Evolutionary conservation across 2,113 vertebrate species (phyloP).

Genomic region (Speoplatyrhinus poulsoni): DNA sequence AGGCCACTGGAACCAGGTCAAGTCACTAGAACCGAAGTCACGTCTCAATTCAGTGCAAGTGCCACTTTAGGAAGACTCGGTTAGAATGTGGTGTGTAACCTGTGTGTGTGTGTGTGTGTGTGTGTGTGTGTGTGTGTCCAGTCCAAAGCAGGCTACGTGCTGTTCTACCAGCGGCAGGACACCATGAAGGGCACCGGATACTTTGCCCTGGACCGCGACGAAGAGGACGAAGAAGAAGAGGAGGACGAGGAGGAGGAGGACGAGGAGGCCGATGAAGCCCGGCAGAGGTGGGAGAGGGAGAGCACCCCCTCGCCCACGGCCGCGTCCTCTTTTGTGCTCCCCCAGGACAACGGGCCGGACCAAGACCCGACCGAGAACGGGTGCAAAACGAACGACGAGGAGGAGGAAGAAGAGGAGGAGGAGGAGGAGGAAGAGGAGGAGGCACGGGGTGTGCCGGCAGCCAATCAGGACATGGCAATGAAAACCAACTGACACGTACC

Average conservation of each 20-base stretch:
- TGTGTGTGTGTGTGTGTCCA: constrained; percentile 55
- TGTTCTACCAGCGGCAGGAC: constrained; percentile 97
- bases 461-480: constrained; percentile 90
- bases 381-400: constrained; percentile 81
- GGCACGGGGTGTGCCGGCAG: constrained; percentile 77
- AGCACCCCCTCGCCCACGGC: constrained; percentile 47
- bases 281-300: constrained; percentile 76
- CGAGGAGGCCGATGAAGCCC: constrained; percentile 74
- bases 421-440: constrained; percentile 83
- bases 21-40: too few species aligned
- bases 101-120: neutral
- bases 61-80: too few species aligned
- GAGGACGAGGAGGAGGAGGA: constrained; percentile 85
- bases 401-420: constrained; percentile 82
- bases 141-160: constrained; percentile 98
- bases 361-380: constrained; percentile 84
- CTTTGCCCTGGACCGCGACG: constrained; percentile 91
- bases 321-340: neutral
- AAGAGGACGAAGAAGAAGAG: constrained; percentile 83
- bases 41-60: too few species aligned
- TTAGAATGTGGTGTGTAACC: too few species aligned
- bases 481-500: constrained; percentile 86
- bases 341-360: constrained; percentile 62
- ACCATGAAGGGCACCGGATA: constrained; percentile 95
- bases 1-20: too few species aligned